Evolutionary conservation across 2,888 invertebrate species (phyloP), one percentile per base, ranked within the genome.

Genomic region (Chouioia cunea): DNA sequence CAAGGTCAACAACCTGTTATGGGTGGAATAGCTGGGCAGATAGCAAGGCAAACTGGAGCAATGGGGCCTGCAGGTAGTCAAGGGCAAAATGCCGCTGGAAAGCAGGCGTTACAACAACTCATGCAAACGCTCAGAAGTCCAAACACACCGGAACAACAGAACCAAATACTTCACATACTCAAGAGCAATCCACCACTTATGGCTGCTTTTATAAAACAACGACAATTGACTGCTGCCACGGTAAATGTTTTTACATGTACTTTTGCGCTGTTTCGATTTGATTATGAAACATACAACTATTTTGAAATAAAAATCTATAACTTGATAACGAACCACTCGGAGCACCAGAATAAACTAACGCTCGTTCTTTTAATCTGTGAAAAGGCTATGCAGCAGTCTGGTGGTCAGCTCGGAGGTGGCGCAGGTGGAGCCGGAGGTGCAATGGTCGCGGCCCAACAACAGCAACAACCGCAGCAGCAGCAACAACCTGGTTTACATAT

Each of bases 171-270:
- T 74, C 92, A 93, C 81, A 96, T 97, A 81, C 90, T 97, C 75
- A 97, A 97, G 86, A 93, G 94, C 76, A 96, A 97, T 87, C 97
- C 97, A 50, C 95, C 95, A 79, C 89, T 98, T 57, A 97, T 97
- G 96, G 96, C 97, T 67, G 96, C 97, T 65, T 96, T 96, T 83
- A 94, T 97, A 76, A 96, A 96, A 82, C 95, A 95, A 85, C 89
- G 94, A 83, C 92, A 93, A 87, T 91, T 90, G 77, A 75, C 83
- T 76, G 18, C 23, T 46, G 10, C 27, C 27, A 4, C 27, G 27
- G 27, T 27, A 27, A n/a, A 36, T 36, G 36, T 12, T 12, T 36
- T 1, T 1, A 36, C 36, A 36, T 36, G 2, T 36, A 36, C 10
- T 2, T n/a, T 65, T 43, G 8, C 12, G 20, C 12, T 12, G 12